phyloP scores from a whole-genome alignment of 2,888 invertebrate genomes.

The Micropterix aruncella region DNA sequence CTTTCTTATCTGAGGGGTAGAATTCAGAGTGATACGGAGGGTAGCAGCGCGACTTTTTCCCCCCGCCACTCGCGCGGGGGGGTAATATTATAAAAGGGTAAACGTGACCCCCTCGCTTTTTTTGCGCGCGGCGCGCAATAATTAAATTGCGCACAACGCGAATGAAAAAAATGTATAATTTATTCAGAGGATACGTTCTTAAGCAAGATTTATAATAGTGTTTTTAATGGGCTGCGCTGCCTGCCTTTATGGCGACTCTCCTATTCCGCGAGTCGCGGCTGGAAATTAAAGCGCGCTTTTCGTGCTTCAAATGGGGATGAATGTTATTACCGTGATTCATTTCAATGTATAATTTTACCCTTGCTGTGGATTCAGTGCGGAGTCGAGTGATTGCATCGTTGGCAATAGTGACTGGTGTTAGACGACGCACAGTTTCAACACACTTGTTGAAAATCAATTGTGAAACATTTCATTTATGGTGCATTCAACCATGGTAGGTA shows the following conservation, averaged over 20 bases:
- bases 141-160: constrained; percentile 33
- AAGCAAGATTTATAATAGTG: neutral
- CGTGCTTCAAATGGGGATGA: too few species aligned
- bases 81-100: constrained; percentile 45
- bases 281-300: neutral
- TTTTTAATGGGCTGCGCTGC: neutral
- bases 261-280: neutral
- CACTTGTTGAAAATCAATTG: too few species aligned
- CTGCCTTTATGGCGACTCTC: neutral
- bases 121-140: constrained; percentile 19
- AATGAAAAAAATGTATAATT: neutral
- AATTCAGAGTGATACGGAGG: constrained; percentile 18
- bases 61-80: constrained; percentile 24
- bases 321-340: too few species aligned
- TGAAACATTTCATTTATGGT: too few species aligned
- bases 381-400: too few species aligned
- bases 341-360: too few species aligned
- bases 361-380: too few species aligned
- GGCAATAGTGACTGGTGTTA: too few species aligned
- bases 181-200: neutral
- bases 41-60: too few species aligned
- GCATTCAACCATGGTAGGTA: too few species aligned
- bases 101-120: constrained; percentile 29
- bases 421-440: too few species aligned
- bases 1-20: constrained; percentile 40